Base-by-base conservation (phyloP, 2,888 invertebrate species). In the Anorthoa munda region DNA sequence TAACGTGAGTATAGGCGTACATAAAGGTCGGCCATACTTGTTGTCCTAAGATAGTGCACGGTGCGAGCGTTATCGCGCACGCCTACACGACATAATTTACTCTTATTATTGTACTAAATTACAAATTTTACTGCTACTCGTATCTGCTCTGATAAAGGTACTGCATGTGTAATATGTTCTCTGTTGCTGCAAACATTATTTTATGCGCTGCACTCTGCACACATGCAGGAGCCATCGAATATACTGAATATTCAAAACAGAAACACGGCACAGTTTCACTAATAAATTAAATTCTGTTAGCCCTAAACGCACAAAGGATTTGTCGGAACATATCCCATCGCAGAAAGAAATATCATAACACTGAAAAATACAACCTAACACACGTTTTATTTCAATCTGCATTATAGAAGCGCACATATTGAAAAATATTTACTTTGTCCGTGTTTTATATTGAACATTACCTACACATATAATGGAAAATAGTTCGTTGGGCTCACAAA, bases 71-170 rank as follows among this genome's bases (percentile, higher is more conserved):
- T 85, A 83, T 83, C 85, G 77, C 67, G 55, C 50, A 75, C 83
- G 78, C 85, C 85, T 80, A 83, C 80, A 67, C 84, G 70, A 74
- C 84, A 81, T 81, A 81, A 82, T 81, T 75, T 76, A 87, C 81
- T 78, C 84, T 80, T 80, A 81, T 77, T 81, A 78, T 76, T 73
- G 76, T 79, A 82, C 70, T 82, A 85, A 83, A 87, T 84, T 84
- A 84, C 81, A 81, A 81, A 84, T 80, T 79, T 78, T 82, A 86
- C 77, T 77, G 78, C 72, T 66, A 79, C 65, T 63, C 59, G 58
- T 84, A 81, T 80, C 79, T 75, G 67, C 48, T 51, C 58, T 60
- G 84, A 87, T 87, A 86, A 78, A 78, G 78, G 66, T 72, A 64
- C 63, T 48, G 74, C 18, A 55, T 55, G 45, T 66, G 60, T 50